Evolutionary conservation across 1,140 invertebrate genomes (phyloP).

Genomic region (Neodiprion virginianus): DNA sequence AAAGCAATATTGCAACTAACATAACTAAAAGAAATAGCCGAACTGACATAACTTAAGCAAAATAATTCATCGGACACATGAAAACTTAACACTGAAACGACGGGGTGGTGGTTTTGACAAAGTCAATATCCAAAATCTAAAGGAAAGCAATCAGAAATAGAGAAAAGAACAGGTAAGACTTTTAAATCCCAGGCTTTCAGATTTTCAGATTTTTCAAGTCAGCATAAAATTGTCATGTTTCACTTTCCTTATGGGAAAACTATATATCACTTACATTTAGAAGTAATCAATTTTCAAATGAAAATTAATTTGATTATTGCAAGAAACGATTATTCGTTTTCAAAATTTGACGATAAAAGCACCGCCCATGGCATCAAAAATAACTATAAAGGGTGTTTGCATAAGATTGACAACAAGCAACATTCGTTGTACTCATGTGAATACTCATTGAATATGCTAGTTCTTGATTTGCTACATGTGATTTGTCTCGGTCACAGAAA

Average conservation of each 20-base stretch:
- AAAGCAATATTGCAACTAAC: background rate
- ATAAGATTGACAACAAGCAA: no score
- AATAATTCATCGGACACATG: conserved; percentile 23
- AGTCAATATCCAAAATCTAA: conserved; percentile 2
- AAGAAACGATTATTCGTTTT: conserved; percentile 6
- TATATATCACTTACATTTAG: background rate
- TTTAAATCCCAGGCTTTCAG: conserved; percentile 26
- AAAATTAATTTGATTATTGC: conserved; percentile 12
- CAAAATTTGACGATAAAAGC: conserved; percentile 19
- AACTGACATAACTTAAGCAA: conserved; percentile 34
- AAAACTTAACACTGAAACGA: conserved; percentile 16
- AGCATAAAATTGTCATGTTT: background rate
- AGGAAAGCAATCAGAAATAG: conserved; percentile 28
- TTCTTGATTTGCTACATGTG: no score
- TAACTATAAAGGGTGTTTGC: no score
- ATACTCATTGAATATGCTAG: no score
- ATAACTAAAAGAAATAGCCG: background rate
- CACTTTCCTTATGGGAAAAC: background rate
- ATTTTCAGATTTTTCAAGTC: conserved; percentile 4
- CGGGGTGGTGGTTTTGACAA: conserved; percentile 21
- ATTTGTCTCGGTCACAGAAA: no score
- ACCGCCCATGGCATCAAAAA: background rate
- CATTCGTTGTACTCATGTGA: no score
- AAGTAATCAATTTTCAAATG: conserved; percentile 22
- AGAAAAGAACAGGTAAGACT: conserved; percentile 31